These are phyloP conservation scores for Bursaphelenchus mucronatus DNA, from an alignment of 1,140 invertebrate species.

Conservation along the genomic window DNA sequence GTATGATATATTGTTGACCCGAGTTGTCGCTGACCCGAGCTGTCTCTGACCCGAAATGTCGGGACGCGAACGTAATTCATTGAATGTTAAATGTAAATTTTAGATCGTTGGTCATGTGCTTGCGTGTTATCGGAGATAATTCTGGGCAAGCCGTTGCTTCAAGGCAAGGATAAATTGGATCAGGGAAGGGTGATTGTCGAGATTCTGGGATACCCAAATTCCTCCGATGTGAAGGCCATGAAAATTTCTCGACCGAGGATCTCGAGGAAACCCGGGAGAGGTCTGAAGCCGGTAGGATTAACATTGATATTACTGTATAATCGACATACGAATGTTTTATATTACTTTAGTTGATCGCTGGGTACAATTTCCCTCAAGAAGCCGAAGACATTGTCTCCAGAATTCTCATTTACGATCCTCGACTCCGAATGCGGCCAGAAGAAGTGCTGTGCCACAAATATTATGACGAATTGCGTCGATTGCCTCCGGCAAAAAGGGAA, in stretches of 20 bases:
- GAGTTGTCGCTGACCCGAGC: too few relatives aligned
- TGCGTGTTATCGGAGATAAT: conserved; percentile 12
- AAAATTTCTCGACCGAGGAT: neutral
- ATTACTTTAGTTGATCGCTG: neutral
- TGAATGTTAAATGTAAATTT: neutral
- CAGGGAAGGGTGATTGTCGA: conserved; percentile 20
- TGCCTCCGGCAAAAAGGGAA: neutral
- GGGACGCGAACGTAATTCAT: too few relatives aligned
- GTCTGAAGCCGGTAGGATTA: neutral
- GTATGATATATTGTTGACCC: too few relatives aligned
- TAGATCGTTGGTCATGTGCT: conserved; percentile 12
- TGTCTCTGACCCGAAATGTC: too few relatives aligned
- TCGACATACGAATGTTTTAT: neutral
- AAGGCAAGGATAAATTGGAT: conserved; percentile 2
- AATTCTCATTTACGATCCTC: neutral
- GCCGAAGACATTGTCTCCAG: conserved; percentile 2
- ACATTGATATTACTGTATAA: neutral
- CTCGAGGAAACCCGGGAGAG: neutral
- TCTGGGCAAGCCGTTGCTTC: conserved; percentile 1
- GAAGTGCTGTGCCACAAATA: neutral
- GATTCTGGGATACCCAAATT: conserved; percentile 4
- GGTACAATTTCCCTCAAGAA: neutral
- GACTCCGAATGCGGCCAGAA: neutral
- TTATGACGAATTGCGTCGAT: neutral
- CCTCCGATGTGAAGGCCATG: neutral